phyloP scores from a whole-genome alignment of 2,888 invertebrate species.

The Aplocera efformata region DNA sequence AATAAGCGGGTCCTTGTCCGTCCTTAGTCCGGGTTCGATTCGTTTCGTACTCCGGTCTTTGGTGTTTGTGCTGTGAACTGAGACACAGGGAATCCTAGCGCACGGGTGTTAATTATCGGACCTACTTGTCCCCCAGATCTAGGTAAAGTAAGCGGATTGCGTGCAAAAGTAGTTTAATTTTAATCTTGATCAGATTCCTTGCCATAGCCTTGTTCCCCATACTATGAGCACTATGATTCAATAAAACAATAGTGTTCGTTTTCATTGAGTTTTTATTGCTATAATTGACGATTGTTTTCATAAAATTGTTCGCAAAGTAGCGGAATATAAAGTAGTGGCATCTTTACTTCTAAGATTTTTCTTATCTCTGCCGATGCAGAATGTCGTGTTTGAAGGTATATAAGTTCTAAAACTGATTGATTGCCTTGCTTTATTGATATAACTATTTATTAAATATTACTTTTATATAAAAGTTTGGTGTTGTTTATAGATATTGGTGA shows the following conservation, averaged over 20 bases:
- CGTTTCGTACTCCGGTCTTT: no score
- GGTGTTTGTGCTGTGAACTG: no score
- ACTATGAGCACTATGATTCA: slow-evolving; percentile 5
- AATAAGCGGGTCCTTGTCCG: no score
- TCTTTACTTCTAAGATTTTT: slow-evolving; percentile 27
- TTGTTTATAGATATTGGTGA: slow-evolving; percentile 13
- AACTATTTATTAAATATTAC: no score
- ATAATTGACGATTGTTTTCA: slow-evolving; percentile 21
- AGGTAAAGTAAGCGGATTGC: no score
- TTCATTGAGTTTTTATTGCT: slow-evolving; percentile 22
- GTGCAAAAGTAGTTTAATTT: no score
- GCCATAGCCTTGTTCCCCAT: slow-evolving; percentile 12
- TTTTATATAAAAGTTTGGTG: background rate
- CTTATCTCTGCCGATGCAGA: slow-evolving; percentile 18
- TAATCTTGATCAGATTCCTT: background rate
- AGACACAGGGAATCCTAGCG: no score
- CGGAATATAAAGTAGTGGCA: slow-evolving; percentile 27
- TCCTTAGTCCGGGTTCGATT: no score
- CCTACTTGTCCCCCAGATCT: no score
- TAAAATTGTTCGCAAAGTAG: slow-evolving; percentile 14
- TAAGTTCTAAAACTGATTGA: background rate
- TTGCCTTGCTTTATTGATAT: background rate
- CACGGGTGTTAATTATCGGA: no score
- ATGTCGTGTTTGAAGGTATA: slow-evolving; percentile 31
- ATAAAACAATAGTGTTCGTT: slow-evolving; percentile 18